Percentiles rank a stretch among this genome's conserved stretches.
Evolutionary conservation across 2,113 vertebrate species (phyloP).

Genomic region (Pelvicachromis taeniatus): DNA sequence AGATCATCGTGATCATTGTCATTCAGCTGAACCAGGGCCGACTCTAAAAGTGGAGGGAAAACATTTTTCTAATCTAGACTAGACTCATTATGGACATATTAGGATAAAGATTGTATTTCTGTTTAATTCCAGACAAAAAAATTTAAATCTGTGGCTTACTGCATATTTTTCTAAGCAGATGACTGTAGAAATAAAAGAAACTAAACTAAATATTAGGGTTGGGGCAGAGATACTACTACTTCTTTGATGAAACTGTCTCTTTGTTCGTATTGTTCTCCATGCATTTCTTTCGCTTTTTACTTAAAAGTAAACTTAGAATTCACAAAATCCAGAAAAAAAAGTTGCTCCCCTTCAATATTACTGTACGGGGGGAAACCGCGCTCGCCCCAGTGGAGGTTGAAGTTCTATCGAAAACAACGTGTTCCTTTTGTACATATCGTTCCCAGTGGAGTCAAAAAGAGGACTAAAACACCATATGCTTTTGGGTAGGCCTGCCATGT

Average conservation of each 20-base stretch:
- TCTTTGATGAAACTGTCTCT: neutral
- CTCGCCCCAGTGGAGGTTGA: neutral
- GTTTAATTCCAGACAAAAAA: neutral
- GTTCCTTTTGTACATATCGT: neutral
- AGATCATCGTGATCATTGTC: slow-evolving; percentile 20
- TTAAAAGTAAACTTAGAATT: neutral
- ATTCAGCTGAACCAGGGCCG: neutral
- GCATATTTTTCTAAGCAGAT: neutral
- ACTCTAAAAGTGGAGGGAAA: neutral
- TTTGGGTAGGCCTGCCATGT: neutral
- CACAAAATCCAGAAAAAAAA: neutral
- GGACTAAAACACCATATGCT: neutral
- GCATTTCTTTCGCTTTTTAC: neutral
- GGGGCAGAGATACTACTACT: neutral
- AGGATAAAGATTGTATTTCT: neutral
- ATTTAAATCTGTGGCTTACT: neutral
- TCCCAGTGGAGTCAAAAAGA: neutral
- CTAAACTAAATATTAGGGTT: neutral
- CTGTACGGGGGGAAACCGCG: neutral
- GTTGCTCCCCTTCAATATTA: neutral
- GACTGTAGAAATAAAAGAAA: neutral
- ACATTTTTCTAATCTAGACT: neutral
- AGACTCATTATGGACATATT: neutral
- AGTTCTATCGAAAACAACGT: neutral
- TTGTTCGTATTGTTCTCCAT: neutral